A percentile compares a stretch with the other conserved stretches of the same genome.
These are phyloP conservation scores for Leptoclinus maculatus DNA, from an alignment of 2,797 vertebrate species.

Conservation along the genomic window DNA sequence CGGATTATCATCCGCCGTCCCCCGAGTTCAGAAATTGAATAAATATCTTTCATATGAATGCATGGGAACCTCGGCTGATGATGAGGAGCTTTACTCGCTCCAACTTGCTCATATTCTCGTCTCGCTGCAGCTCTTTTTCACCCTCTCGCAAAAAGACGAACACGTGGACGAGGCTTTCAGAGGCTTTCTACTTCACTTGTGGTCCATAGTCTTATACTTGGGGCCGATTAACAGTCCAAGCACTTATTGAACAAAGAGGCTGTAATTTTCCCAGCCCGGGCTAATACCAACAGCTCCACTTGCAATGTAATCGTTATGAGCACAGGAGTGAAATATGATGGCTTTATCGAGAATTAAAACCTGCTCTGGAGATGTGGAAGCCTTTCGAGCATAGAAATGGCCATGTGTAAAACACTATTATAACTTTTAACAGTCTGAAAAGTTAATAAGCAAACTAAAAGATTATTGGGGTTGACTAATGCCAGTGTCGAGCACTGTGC, in stretches of 20 bases:
- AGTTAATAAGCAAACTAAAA: constrained; percentile 58
- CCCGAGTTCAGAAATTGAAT: constrained; percentile 87
- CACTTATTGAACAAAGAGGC: constrained; percentile 76
- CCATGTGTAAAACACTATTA: constrained; percentile 61
- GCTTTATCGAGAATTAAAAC: constrained; percentile 78
- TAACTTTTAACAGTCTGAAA: constrained; percentile 56
- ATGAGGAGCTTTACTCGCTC: constrained; percentile 69
- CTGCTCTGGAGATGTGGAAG: constrained; percentile 65
- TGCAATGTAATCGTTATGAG: constrained; percentile 73
- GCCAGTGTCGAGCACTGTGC: background rate
- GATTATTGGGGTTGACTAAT: constrained; percentile 49
- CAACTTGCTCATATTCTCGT: constrained; percentile 49
- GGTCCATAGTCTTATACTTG: constrained; percentile 74
- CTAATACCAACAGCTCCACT: constrained; percentile 74
- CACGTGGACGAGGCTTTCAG: constrained; percentile 65
- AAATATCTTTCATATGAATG: constrained; percentile 84
- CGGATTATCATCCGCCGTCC: constrained; percentile 91
- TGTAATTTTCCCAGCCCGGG: constrained; percentile 71
- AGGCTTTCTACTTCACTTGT: constrained; percentile 67
- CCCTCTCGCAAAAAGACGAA: constrained; percentile 39
- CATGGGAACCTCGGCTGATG: constrained; percentile 69
- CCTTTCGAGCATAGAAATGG: constrained; percentile 56
- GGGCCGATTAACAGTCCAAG: constrained; percentile 78
- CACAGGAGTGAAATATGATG: constrained; percentile 61
- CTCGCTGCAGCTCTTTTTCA: constrained; percentile 37